A percentile compares a stretch with the other conserved stretches of the same genome.
phyloP scores from a whole-genome alignment of 2,113 vertebrate genomes.

The Neotoma lepida region DNA sequence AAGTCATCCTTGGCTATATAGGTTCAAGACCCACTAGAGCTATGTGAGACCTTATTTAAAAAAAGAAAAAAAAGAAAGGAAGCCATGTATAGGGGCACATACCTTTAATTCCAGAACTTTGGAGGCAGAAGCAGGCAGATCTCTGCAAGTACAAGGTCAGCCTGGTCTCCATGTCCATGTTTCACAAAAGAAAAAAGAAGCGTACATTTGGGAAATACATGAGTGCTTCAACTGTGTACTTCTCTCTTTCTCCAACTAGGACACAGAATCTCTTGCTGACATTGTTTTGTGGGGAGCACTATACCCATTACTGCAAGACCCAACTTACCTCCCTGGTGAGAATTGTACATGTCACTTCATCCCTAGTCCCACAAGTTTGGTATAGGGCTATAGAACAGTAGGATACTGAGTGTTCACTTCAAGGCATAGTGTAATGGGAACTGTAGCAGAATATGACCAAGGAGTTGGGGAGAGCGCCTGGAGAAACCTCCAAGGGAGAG shows the following conservation, averaged over 20 bases:
- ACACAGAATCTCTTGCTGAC: slow-evolving; percentile 89
- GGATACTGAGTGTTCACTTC: neutral
- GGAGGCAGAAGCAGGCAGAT: neutral
- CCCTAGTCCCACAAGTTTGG: accelerated
- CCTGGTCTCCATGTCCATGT: neutral
- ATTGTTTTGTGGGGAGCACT: slow-evolving; percentile 92
- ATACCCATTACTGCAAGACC: slow-evolving; percentile 87
- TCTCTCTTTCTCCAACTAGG: slow-evolving; percentile 72
- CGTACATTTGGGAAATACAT: neutral
- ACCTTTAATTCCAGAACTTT: neutral
- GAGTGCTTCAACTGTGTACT: neutral
- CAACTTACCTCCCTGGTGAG: slow-evolving; percentile 82
- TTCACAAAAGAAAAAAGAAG: neutral
- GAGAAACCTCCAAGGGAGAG: slow-evolving; percentile 6
- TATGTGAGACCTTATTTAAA: neutral
- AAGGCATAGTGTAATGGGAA: neutral
- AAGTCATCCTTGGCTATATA: neutral
- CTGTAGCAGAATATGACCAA: neutral
- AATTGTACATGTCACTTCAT: neutral
- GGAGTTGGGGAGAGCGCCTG: neutral
- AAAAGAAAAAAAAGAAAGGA: no score
- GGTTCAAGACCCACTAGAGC: neutral
- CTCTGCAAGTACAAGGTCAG: neutral
- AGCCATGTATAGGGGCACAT: neutral
- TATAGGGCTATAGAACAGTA: neutral